Percentiles rank a stretch among this genome's conserved stretches.
Evolutionary conservation across 2,888 invertebrate genomes (phyloP).

Genomic region (Ptilodon capucinus): DNA sequence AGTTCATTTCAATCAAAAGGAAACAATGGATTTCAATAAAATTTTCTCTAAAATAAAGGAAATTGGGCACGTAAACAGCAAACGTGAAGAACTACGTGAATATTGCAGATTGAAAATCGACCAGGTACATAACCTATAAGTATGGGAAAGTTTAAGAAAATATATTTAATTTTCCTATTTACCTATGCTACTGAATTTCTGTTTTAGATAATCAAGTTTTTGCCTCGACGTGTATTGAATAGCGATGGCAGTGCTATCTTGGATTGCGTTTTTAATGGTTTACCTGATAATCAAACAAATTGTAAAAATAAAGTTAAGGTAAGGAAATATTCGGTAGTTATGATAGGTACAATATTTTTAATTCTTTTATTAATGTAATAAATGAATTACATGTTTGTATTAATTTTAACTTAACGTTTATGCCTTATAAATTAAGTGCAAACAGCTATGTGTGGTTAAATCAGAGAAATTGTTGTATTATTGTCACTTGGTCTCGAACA

Average conservation of each 20-base stretch:
- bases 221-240: conserved; percentile 57
- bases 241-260: conserved; percentile 63
- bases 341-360: too few relatives aligned
- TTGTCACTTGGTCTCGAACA: too few relatives aligned
- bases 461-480: too few relatives aligned
- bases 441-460: too few relatives aligned
- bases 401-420: too few relatives aligned
- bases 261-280: conserved; percentile 62
- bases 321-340: too few relatives aligned
- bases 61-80: conserved; percentile 54
- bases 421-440: too few relatives aligned
- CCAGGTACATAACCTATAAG: conserved; percentile 37
- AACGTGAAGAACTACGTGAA: conserved; percentile 57
- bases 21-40: conserved; percentile 46
- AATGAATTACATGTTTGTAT: too few relatives aligned
- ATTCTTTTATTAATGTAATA: not conserved
- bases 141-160: not conserved
- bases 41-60: conserved; percentile 56
- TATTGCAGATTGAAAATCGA: conserved; percentile 56
- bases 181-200: too few relatives aligned
- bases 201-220: conserved; percentile 54
- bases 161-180: not conserved
- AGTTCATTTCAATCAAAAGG: too few relatives aligned
- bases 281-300: conserved; percentile 44
- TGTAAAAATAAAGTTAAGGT: conserved; percentile 58